These are phyloP conservation scores for Meteorus sp. DNA, from an alignment of 1,140 invertebrate genomes.

Conservation along the genomic window DNA sequence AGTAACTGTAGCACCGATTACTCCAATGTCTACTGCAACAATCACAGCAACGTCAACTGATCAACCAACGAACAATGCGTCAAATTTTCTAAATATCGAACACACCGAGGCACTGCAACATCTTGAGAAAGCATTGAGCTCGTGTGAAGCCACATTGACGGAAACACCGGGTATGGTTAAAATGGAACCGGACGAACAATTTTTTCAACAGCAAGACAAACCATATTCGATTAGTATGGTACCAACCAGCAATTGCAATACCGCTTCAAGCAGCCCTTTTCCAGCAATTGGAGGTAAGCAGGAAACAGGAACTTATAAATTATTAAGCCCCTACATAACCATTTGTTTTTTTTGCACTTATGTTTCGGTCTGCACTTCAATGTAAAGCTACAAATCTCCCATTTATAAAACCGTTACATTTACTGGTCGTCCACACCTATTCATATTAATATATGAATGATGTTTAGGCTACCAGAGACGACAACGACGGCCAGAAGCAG, in stretches of 20 bases:
- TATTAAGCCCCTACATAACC: background rate
- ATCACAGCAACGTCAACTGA: conserved; percentile 34
- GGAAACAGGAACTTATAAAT: conserved; percentile 17
- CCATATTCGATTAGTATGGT: conserved; percentile 57
- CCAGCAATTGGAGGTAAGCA: conserved; percentile 56
- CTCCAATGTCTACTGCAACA: conserved; percentile 36
- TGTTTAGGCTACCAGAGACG: conserved; percentile 57
- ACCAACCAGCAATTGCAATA: conserved; percentile 40
- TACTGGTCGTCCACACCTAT: background rate
- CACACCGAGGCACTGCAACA: conserved; percentile 56
- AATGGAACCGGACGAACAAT: conserved; percentile 57
- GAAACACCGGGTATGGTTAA: conserved; percentile 55
- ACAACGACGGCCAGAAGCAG: conserved; percentile 71
- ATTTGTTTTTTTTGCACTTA: conserved; percentile 18
- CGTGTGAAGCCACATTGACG: conserved; percentile 55
- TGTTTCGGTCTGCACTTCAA: conserved; percentile 20
- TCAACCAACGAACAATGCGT: conserved; percentile 34
- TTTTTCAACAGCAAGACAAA: conserved; percentile 48
- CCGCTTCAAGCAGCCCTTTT: conserved; percentile 49
- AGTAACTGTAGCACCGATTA: conserved; percentile 34
- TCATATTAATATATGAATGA: background rate
- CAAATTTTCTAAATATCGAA: conserved; percentile 55
- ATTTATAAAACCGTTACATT: no score
- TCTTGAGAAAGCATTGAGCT: conserved; percentile 53
- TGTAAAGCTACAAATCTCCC: no score